Base-by-base conservation (phyloP, 1,140 invertebrate species). In the Drosophila ironensis region DNA sequence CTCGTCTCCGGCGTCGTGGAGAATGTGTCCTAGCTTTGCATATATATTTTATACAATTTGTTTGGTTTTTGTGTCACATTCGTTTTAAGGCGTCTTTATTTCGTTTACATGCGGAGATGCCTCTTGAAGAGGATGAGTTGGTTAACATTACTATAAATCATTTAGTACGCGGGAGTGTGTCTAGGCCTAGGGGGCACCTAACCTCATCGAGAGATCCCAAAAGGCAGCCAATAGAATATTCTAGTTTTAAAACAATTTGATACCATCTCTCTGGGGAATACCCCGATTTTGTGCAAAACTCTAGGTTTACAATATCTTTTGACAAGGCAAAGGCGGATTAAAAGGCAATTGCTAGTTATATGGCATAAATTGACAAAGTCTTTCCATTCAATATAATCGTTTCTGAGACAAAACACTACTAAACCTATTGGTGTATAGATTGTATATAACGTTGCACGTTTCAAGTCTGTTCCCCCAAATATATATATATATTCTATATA, bases 1-100 rank as follows among this genome's bases (percentile, higher is more conserved):
- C 90, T 97, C 4, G 91, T 97, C 2, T 95, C 95, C 38, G 95
- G 95, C 89, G 92, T 96, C 1, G 93, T 93, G 37, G 92, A 96
- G 86, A 89, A 89, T 51, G 45, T 89, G 11, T 88, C 66, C 7
- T 88, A 76, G 12, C 9, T 0, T 8, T 8, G n/a, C n/a, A n/a
- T n/a, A n/a, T 8, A n/a, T 4, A 17, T 19, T 35, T 17, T 30
- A 3, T 17, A 2, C 35, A 9, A 12, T 45, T 51, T 44, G 50
- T 56, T 40, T 54, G 45, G 37, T 69, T 60, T 48, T 40, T 57
- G 11, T 27, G n/a, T n/a, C n/a, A n/a, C n/a, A n/a, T n/a, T n/a
- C n/a, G n/a, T 9, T 38, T 51, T 12, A 63, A 57, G 40, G 24
- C 48, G 52, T 74, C 51, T 84, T 86, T 86, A 86, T 86, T 84